Evolutionary conservation across 2,888 invertebrate species (phyloP).

Genomic region (Orthonychiurus folsomi): DNA sequence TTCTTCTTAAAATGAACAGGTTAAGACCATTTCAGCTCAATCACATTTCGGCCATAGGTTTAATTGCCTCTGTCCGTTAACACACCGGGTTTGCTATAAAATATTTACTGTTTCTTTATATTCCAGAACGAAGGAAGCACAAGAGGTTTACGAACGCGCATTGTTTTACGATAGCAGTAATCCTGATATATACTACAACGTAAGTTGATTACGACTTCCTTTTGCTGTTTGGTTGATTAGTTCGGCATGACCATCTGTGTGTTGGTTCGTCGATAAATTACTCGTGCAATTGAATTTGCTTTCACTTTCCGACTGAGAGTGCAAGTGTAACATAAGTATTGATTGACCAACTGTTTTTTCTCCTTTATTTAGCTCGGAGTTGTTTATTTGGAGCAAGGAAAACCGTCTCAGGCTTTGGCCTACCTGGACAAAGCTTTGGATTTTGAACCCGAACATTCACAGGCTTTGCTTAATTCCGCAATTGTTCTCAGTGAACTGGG

Average conservation of each 20-base stretch:
- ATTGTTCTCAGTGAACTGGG: slow-evolving; percentile 60
- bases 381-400: slow-evolving; percentile 84
- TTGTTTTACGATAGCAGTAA: slow-evolving; percentile 85
- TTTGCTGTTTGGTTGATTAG: not conserved
- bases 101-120: slow-evolving; percentile 14
- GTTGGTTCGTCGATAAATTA: too few relatives aligned
- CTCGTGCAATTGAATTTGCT: too few relatives aligned
- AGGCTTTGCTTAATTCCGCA: slow-evolving; percentile 88
- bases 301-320: too few relatives aligned
- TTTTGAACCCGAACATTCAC: slow-evolving; percentile 87
- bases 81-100: too few relatives aligned
- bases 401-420: slow-evolving; percentile 78
- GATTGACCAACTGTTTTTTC: slow-evolving; percentile 19
- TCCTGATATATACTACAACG: slow-evolving; percentile 90
- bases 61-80: too few relatives aligned
- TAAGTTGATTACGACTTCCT: slow-evolving; percentile 50
- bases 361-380: slow-evolving; percentile 79
- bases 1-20: slow-evolving; percentile 82
- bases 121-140: slow-evolving; percentile 75
- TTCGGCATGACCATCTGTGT: not conserved
- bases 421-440: slow-evolving; percentile 88
- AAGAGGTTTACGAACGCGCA: slow-evolving; percentile 87
- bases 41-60: too few relatives aligned
- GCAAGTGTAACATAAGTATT: too few relatives aligned
- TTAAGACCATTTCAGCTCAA: slow-evolving; percentile 25